Evolutionary conservation across 2,113 vertebrate species (phyloP).

Genomic region (Charina bottae): DNA sequence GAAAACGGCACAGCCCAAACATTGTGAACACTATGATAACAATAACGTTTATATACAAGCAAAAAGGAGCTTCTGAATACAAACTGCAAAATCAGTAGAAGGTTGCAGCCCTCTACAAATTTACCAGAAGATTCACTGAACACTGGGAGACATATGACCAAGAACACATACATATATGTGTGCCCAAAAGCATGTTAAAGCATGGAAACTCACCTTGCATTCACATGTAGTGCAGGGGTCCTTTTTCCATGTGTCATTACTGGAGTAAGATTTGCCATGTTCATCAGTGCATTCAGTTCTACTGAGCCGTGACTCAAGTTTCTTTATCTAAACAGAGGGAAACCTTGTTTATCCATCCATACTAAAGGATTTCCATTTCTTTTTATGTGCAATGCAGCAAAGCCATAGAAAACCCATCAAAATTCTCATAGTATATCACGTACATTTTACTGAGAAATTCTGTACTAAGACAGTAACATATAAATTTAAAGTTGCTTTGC

Average conservation of each 20-base stretch:
- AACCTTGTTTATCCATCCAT: background rate
- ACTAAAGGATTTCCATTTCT: background rate
- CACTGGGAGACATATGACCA: background rate
- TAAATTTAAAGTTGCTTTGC: background rate
- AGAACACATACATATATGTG: background rate
- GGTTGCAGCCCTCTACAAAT: background rate
- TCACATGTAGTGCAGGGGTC: conserved; percentile 88
- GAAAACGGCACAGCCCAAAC: background rate
- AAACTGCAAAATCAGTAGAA: conserved; percentile 8
- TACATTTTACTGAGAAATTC: conserved; percentile 13
- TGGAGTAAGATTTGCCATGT: conserved; percentile 77
- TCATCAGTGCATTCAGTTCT: conserved; percentile 87
- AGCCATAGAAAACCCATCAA: conserved; percentile 1
- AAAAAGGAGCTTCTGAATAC: background rate
- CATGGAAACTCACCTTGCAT: conserved; percentile 82
- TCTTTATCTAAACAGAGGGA: conserved; percentile 85
- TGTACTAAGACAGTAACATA: background rate
- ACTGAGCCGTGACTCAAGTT: conserved; percentile 90
- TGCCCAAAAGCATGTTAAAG: background rate
- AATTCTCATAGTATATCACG: background rate
- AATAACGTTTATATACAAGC: conserved; percentile 14
- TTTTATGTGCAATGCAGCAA: background rate
- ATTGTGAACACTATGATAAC: background rate
- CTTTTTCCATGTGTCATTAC: conserved; percentile 84
- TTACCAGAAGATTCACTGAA: background rate